Evolutionary conservation across 2,113 vertebrate genomes (phyloP), one percentile per base, ranked within the genome.

Genomic region (Dipodomys stephensi): DNA sequence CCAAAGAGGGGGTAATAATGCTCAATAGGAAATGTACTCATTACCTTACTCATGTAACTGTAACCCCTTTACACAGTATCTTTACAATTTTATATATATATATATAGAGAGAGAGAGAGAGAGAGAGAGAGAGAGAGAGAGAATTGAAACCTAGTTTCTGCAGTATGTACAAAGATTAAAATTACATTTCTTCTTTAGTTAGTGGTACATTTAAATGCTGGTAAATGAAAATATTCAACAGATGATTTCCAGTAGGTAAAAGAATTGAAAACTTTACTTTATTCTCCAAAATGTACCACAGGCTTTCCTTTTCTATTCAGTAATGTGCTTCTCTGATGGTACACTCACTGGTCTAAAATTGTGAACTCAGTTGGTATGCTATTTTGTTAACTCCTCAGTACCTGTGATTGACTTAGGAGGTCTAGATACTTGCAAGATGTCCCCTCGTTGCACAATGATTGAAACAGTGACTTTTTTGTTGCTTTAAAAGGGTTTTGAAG

Each of bases 121-220:
- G 35, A 35, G 35, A 35, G 35, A 35, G 35, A 35, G 35, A 35
- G 35, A 35, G 35, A 35, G 35, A 35, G 35, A 35, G 35, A 35
- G 35, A 35, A 35, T 35, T 35, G 20, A 49, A 44, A n/a, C 62
- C 62, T 88, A 25, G 7, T 16, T 25, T 92, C 88, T 78, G n/a
- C 46, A 93, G 28, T 62, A 90, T 83, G 7, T 32, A 88, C 7
- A 32, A 71, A 60, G n/a, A 35, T 35, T 71, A 85, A 71, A 93
- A 77, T 22, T 73, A 25, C 3, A 0, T 30, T 65, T 16, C 6
- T 49, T 64, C 2, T 23, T 46, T 39, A 39, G 0, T 88, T 15
- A 69, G 30, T 4, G 16, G 46, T 78, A 22, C 69, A 77, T 84
- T 81, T 79, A 90, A 80, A 69, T 62, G 27, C 6, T 88, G 27